Evolutionary conservation across 2,797 vertebrate species (phyloP), one percentile per base, ranked within the genome.

Genomic region (Naso thynnoides): DNA sequence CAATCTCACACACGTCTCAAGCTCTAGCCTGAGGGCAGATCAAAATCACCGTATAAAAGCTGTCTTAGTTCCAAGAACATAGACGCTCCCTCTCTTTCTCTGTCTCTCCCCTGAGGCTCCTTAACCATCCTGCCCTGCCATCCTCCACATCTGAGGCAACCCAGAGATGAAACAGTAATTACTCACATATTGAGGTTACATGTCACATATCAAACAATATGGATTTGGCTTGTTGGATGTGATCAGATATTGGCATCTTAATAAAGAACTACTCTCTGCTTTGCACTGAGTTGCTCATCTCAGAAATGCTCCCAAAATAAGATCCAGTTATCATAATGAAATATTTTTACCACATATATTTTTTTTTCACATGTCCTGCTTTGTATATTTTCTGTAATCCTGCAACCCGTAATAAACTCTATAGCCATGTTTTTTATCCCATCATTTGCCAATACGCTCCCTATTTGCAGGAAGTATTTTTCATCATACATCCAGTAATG

Each of bases 131-230:
- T 70, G 66, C 81, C 71, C 71, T 73, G 77, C 74, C 74, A 76
- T 91, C 85, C 72, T 89, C 59, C 76, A 80, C 85, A 86, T 87
- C 80, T 77, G 68, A 88, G 66, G 63, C 62, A 74, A 24, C 69
- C 62, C 59, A 64, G 56, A 83, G 76, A 89, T 90, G 73, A 89
- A 88, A 86, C 71, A 70, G 76, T 89, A 89, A 92, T 90, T 84
- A 84, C 73, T 82, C 72, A 69, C 79, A 88, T 82, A 88, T 85
- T 85, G 89, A 62, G 80, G 87, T 87, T 84, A 90, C 79, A 82
- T 87, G 89, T 89, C 87, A 89, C 83, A 80, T 83, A 90, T 93
- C 82, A 86, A 82, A 92, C 85, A 81, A 74, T 87, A 88, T 81
- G 78, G 87, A 85, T 90, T 73, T 86, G 66, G 78, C 79, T 76